Base-by-base conservation (phyloP, 1,140 invertebrate species). In the Drosophila lowei region DNA sequence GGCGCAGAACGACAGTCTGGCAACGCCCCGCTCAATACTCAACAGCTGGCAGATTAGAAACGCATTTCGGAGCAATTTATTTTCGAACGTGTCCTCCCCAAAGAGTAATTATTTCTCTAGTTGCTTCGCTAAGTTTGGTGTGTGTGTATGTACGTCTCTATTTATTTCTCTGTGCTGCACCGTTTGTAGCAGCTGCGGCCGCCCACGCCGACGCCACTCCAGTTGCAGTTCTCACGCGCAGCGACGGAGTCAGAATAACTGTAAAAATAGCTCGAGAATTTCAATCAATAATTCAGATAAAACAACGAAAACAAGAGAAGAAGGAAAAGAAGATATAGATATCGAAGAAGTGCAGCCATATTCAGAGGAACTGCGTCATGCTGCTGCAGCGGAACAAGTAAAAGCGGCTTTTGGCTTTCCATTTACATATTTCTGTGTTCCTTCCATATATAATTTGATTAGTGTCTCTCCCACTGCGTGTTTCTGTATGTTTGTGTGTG, bases 301-400 rank as follows among this genome's bases (percentile, higher is more conserved):
- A 38, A 38, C 34, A 57, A 55, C 56, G 63, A 64, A 68, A 18
- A 67, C 16, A 25, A 28, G 16, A 6, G n/a, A 9, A 30, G 52
- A 43, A 55, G 21, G 21, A 30, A 21, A 16, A 7, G 55, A 67
- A 65, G 11, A 21, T 18, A 54, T 47, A 47, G 47, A 3, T 23
- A 38, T 7, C n/a, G 8, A 34, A 30, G n/a, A 54, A 30, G 8
- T 23, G 41, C n/a, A 42, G 65, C 42, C 23, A 52, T 41, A 53
- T 18, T 16, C 18, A 23, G 41, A 65, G 28, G 62, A 61, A 68
- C 30, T 25, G 55, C 73, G 60, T 67, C 62, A 90, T 90, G 88
- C 68, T 90, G 66, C 88, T 90, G 58, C 89, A 90, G 73, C 70
- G 88, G 73, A 90, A 90, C 83, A 90, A 90, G 88, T 90, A 90